Evolutionary conservation across 2,797 vertebrate genomes (phyloP), one percentile per base, ranked within the genome.

Genomic region (Gallinago solitaria): DNA sequence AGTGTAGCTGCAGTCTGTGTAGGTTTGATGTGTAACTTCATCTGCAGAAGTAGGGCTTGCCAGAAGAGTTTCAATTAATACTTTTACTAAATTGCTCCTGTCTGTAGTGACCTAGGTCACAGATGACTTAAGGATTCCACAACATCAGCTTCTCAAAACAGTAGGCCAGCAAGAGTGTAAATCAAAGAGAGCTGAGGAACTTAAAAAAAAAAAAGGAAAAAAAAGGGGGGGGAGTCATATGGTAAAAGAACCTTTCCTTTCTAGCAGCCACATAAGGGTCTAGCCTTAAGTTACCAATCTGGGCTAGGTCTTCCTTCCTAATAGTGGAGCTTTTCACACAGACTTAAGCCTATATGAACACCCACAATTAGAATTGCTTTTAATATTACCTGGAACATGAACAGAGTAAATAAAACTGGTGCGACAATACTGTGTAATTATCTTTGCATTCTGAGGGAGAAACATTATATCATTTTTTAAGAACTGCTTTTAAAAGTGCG

Each of bases 61-160:
- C 97, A 97, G 95, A 87, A 96, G 97, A 96, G 91, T 97, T 98
- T 96, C 97, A 98, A 98, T 98, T 98, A 98, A 98, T 98, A 97
- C 96, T 98, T 97, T 97, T 97, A 96, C 96, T 97, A 97, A 98
- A 98, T 98, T 96, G 96, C 94, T 97, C 90, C 98, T 98, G 98
- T 98, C 98, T 97, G 87, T 87, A 85, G 95, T 98, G 98, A 98
- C 98, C 98, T 97, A 97, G 98, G 98, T 98, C 98, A 98, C 97
- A 87, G 96, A 97, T 98, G 97, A 98, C 98, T 98, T 98, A 98
- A 97, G 86, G 97, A 98, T 98, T 98, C 94, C 94, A 96, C 96
- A 97, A 96, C 92, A 97, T 96, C 54, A 85, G 94, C 97, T 97
- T 98, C 97, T 98, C 97, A 97, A 98, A 98, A 98, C 97, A 97